Conservation (phyloP, 2,113 vertebrate genomes). For the Garra rufa region DNA sequence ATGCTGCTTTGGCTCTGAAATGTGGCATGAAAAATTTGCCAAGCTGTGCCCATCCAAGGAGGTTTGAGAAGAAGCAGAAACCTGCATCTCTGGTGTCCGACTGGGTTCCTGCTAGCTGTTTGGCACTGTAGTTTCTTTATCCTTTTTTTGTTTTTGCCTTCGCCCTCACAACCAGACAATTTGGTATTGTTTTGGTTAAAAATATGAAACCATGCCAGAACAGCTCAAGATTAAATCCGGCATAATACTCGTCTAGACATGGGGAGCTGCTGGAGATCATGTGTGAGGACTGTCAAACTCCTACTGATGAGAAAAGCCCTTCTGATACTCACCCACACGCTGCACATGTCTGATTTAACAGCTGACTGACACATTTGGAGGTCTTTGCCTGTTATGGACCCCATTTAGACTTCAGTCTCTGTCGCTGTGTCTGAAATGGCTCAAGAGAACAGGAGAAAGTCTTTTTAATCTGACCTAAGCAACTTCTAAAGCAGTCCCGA, state of each 20-base stretch:
- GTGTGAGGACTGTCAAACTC: constrained; percentile 70
- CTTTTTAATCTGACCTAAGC: not conserved
- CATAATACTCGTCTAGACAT: constrained; percentile 80
- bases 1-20: constrained; percentile 37
- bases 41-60: constrained; percentile 16
- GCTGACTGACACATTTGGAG: constrained; percentile 57
- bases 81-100: constrained; percentile 10
- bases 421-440: not conserved
- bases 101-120: not conserved
- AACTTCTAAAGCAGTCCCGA: not conserved
- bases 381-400: not conserved
- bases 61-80: constrained; percentile 1
- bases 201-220: constrained; percentile 64
- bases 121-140: not conserved
- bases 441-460: not conserved
- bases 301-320: constrained; percentile 45
- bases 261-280: constrained; percentile 69
- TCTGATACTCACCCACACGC: constrained; percentile 14
- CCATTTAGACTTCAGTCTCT: not conserved
- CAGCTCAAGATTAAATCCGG: constrained; percentile 68
- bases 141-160: constrained; percentile 1
- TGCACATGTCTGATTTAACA: constrained; percentile 59
- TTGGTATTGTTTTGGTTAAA: constrained; percentile 68
- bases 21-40: constrained; percentile 33
- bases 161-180: constrained; percentile 54